Conservation (phyloP, 2,888 invertebrate genomes). For the Pandemis heparana region DNA sequence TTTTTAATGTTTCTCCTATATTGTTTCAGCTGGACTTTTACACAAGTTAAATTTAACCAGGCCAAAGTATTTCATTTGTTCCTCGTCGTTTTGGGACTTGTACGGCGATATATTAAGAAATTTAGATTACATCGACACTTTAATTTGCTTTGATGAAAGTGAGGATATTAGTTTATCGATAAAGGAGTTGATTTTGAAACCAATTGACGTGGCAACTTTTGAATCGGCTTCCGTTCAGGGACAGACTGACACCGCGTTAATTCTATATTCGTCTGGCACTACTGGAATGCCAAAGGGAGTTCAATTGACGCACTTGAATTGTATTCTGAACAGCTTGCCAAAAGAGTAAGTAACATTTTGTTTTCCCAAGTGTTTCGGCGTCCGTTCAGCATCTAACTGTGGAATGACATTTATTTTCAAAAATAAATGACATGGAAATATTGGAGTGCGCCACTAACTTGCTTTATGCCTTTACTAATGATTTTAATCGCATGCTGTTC, state of each 20-base stretch:
- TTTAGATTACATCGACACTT: constrained; percentile 60
- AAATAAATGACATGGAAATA: too few relatives aligned
- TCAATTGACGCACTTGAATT: constrained; percentile 86
- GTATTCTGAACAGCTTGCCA: constrained; percentile 67
- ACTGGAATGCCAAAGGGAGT: constrained; percentile 89
- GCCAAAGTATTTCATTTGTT: constrained; percentile 88
- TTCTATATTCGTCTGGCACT: constrained; percentile 90
- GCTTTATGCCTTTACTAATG: too few relatives aligned
- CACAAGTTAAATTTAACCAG: constrained; percentile 88
- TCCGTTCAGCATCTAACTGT: not conserved
- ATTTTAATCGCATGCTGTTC: not conserved
- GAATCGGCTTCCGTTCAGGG: constrained; percentile 79
- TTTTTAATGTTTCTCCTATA: not conserved
- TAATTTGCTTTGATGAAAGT: constrained; percentile 60
- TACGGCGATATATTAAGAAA: constrained; percentile 60
- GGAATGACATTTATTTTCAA: too few relatives aligned
- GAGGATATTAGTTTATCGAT: constrained; percentile 53
- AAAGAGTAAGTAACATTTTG: constrained; percentile 56
- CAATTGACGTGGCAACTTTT: constrained; percentile 60
- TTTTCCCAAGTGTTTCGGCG: not conserved
- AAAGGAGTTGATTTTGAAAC: constrained; percentile 54
- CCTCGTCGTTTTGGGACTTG: constrained; percentile 78
- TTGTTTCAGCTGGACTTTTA: constrained; percentile 84
- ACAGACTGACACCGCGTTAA: constrained; percentile 63
- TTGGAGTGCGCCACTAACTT: too few relatives aligned